Evolutionary conservation across 2,113 vertebrate species (phyloP).

Genomic region (Nothoprocta perdicaria): DNA sequence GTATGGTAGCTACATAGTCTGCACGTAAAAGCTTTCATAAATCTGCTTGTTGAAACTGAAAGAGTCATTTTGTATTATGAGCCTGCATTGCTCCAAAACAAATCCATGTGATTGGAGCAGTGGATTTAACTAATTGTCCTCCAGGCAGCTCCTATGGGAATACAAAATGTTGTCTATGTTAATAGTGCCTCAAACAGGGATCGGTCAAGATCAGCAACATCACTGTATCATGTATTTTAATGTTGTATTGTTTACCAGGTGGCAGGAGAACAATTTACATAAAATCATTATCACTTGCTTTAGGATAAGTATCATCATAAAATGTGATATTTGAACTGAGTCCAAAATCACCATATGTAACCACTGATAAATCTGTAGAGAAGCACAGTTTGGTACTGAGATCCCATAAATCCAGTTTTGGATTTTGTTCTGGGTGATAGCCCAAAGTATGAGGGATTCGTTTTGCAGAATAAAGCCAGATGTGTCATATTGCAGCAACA

Average conservation of each 20-base stretch:
- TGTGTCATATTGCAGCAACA: not conserved
- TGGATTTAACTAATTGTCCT: conserved; percentile 73
- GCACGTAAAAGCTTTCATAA: conserved; percentile 60
- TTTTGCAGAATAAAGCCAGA: not conserved
- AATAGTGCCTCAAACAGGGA: conserved; percentile 51
- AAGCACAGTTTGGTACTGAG: not conserved
- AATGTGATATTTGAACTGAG: not conserved
- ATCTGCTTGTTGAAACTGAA: conserved; percentile 69
- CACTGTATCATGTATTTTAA: not conserved
- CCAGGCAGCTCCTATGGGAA: conserved; percentile 58
- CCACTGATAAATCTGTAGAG: not conserved
- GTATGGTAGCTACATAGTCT: conserved; percentile 32
- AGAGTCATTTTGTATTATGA: conserved; percentile 64
- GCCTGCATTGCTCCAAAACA: conserved; percentile 64
- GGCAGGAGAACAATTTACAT: conserved; percentile 39
- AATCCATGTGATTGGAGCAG: conserved; percentile 61
- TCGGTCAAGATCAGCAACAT: conserved; percentile 49
- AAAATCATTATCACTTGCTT: conserved; percentile 53
- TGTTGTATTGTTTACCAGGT: conserved; percentile 24
- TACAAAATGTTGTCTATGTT: conserved; percentile 43
- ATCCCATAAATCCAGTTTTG: not conserved
- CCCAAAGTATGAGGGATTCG: not conserved
- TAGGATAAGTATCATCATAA: conserved; percentile 26
- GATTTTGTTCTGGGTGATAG: not conserved
- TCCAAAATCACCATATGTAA: not conserved